Base-by-base conservation (phyloP, 2,888 invertebrate species). In the Neoaliturus tenellus region DNA sequence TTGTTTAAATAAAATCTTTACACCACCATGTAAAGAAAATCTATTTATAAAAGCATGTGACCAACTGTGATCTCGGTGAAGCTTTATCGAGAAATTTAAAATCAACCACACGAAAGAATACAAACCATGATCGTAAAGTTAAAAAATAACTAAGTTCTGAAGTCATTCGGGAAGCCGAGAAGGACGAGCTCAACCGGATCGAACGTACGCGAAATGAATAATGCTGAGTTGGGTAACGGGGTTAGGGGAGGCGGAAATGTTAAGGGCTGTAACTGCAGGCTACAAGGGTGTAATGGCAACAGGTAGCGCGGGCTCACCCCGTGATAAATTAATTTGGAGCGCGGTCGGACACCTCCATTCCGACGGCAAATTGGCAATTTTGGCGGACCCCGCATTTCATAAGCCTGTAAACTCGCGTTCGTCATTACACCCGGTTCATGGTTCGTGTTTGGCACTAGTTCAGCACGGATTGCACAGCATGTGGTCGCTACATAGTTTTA, bases 251-350 rank as follows among this genome's bases (percentile, higher is more conserved):
- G 62, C 28, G 62, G 62, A 25, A 62, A 62, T 12, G 62, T 62
- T 28, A 62, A 28, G 62, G 62, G 14, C 14, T 28, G 62, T 44
- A 35, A 10, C 4, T 10, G 35, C 35, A 8, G 55, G 55, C 23
- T 17, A 35, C 67, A 31, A 31, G 31, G 67, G 67, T 71, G 71
- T 39, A 39, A 71, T 71, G 20, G 71, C 71, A 71, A 71, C 71
- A 71, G 71, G 71, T 71, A 71, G 39, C 20, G 23, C n/a, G 0
- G 71, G 62, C 62, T 5, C 55, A 28, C 62, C 20, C 41, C 17
- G 75, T 48, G 75, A 75, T 75, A 75, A 75, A 75, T 75, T 75
- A 75, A 75, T 75, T 75, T 44, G 75, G 14, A 2, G 25, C 44
- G 44, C 31, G 75, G 75, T 75, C 75, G 39, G 75, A 75, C 75